Evolutionary conservation across 1,140 invertebrate genomes (phyloP).

Genomic region (Drosophila tropicalis): DNA sequence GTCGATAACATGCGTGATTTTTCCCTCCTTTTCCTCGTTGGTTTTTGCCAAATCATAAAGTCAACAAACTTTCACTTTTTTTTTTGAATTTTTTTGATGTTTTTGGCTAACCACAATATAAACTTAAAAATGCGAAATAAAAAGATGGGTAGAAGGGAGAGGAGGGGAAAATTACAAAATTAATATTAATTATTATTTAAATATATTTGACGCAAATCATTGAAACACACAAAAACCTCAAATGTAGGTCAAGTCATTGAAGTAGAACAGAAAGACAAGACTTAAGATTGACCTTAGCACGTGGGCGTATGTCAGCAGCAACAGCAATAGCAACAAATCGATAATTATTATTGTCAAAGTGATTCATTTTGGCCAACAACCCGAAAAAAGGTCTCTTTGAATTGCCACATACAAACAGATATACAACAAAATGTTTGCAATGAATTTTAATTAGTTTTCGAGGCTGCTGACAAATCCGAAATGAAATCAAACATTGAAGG

Average conservation of each 20-base stretch:
- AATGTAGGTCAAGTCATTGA: constrained; percentile 75
- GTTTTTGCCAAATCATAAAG: constrained; percentile 56
- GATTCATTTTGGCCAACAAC: constrained; percentile 58
- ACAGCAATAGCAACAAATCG: constrained; percentile 34
- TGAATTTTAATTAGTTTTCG: constrained; percentile 75
- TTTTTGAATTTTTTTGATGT: constrained; percentile 39
- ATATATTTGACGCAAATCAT: constrained; percentile 39
- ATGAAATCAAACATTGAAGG: constrained; percentile 56
- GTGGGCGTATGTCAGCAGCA: constrained; percentile 51
- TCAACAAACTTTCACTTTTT: constrained; percentile 78
- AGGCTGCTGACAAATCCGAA: constrained; percentile 50
- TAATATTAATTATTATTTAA: constrained; percentile 73
- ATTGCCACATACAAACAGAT: constrained; percentile 52
- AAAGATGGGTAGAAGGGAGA: not conserved
- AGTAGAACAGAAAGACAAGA: constrained; percentile 64
- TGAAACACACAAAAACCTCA: not conserved
- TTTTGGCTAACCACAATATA: constrained; percentile 26
- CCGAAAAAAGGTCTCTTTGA: constrained; percentile 53
- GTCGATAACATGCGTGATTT: not conserved
- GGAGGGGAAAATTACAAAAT: constrained; percentile 58
- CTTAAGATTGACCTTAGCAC: constrained; percentile 60
- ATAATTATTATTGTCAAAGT: constrained; percentile 51
- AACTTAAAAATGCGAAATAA: constrained; percentile 8
- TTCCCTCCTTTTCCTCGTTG: constrained; percentile 41
- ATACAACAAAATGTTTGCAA: constrained; percentile 56